These are phyloP conservation scores for Philaethria dido DNA, from an alignment of 2,888 invertebrate species.

Conservation along the genomic window DNA sequence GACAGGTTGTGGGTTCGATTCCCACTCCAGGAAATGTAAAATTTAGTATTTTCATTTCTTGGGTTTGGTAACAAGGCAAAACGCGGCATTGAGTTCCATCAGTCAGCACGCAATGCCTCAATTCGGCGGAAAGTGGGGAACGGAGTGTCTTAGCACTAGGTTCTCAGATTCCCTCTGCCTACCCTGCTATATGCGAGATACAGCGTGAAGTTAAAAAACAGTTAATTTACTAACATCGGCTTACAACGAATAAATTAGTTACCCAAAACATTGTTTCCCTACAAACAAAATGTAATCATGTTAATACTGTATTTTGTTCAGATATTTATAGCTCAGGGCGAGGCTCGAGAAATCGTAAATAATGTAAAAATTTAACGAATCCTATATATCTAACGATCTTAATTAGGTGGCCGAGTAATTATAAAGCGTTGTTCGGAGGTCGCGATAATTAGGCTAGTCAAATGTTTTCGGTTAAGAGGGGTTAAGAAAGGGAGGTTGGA, in stretches of 20 bases:
- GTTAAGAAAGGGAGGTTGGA: constrained; percentile 11
- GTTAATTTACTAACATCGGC: too few species aligned
- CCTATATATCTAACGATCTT: constrained; percentile 52
- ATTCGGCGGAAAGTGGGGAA: too few species aligned
- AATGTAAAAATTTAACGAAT: constrained; percentile 35
- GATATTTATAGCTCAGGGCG: constrained; percentile 50
- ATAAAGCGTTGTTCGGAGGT: constrained; percentile 43
- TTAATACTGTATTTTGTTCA: constrained; percentile 15
- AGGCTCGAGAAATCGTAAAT: constrained; percentile 49
- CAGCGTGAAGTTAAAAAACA: too few species aligned
- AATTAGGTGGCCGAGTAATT: constrained; percentile 56
- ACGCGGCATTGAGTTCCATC: too few species aligned
- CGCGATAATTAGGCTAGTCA: constrained; percentile 40
- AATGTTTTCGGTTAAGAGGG: constrained; percentile 27
- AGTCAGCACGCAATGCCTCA: too few species aligned
- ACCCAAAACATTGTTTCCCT: not conserved
- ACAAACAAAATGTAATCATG: not conserved
- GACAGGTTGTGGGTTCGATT: too few species aligned
- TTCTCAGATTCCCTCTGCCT: too few species aligned
- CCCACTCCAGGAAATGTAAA: too few species aligned
- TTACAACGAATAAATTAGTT: not conserved
- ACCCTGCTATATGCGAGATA: too few species aligned
- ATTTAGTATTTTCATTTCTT: too few species aligned
- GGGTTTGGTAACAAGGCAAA: too few species aligned
- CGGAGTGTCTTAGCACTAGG: too few species aligned